Evolutionary conservation across 2,888 invertebrate genomes (phyloP), one percentile per base, ranked within the genome.

Genomic region (Incurvaria masculella): DNA sequence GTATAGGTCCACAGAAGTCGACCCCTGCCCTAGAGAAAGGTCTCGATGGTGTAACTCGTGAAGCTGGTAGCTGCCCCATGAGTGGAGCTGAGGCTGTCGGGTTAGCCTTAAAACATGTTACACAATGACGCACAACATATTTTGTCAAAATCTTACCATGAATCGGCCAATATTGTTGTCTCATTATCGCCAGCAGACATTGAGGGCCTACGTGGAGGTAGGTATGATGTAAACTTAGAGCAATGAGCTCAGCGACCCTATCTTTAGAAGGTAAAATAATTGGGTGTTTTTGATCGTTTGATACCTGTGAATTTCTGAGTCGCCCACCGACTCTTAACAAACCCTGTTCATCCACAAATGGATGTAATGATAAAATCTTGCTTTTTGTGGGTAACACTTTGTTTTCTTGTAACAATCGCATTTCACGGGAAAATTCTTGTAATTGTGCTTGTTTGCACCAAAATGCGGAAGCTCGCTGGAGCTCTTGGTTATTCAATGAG

Each of bases 1-100:
- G 8, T n/a, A 44, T 38, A 11, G 49, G 49, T 11, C 49, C 49
- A 2, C 42, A 42, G 17, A 46, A 45, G 16, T 48, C 48, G 4
- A 48, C 16, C 2, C 42, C 48, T 3, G 39, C 26, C 10, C 16
- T 14, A 21, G 17, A 17, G 42, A 48, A 49, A 2, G 41, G 42
- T 10, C 27, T 18, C 10, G 20, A 20, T 26, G 14, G 23, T 8
- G n/a, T 16, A 11, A 21, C 14, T 38, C 42, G 11, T 18, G 39
- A 10, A 19, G 42, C 14, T 6, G 46, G 49, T 14, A 45, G 26
- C 20, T 45, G 21, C 18, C 45, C 49, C 45, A 45, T 45, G 5
- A 49, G 17, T 20, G 45, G 49, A 14, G 23, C 11, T 4, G 42
- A n/a, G 2, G 42, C 19, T 16, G 6, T n/a, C 23, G 42, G 45